Percentiles rank a stretch among this genome's conserved stretches.
Conservation (phyloP, 2,888 invertebrate species). For the Micoletzkya japonica region DNA sequence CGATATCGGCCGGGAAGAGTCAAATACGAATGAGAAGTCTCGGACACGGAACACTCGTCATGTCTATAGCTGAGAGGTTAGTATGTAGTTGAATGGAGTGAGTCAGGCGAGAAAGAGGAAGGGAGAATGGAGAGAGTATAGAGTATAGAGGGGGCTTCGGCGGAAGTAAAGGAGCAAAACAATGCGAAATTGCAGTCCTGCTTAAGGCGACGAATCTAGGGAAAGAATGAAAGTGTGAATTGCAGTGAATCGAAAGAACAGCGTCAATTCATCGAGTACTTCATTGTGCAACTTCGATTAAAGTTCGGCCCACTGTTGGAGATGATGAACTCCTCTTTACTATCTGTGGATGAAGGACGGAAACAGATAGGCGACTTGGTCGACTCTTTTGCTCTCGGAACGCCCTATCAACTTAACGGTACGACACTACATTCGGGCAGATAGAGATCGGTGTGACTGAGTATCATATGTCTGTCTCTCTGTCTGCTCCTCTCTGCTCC, state of each 20-base stretch:
- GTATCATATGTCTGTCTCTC: too few species aligned
- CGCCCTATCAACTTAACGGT: constrained; percentile 4
- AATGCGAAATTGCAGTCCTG: too few species aligned
- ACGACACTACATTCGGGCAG: too few species aligned
- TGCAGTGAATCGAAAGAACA: constrained; percentile 6
- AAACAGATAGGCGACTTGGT: constrained; percentile 6
- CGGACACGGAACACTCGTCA: neutral
- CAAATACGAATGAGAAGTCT: neutral
- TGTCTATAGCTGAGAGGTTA: neutral
- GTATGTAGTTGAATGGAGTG: neutral
- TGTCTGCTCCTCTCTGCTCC: too few species aligned
- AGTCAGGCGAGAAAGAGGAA: too few species aligned
- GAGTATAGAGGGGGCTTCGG: neutral
- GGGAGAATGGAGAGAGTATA: too few species aligned
- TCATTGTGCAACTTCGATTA: constrained; percentile 19
- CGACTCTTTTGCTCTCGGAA: neutral
- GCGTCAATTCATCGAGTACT: constrained; percentile 1
- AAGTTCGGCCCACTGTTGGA: constrained; percentile 16
- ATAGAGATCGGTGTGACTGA: neutral
- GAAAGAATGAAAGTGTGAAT: neutral
- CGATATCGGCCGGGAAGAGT: neutral
- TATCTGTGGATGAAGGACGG: constrained; percentile 8
- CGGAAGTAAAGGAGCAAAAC: too few species aligned
- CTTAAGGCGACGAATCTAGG: too few species aligned
- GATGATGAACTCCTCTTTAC: constrained; percentile 10